Evolutionary conservation across 1,140 invertebrate species (phyloP).

Genomic region (Ostrea edulis): DNA sequence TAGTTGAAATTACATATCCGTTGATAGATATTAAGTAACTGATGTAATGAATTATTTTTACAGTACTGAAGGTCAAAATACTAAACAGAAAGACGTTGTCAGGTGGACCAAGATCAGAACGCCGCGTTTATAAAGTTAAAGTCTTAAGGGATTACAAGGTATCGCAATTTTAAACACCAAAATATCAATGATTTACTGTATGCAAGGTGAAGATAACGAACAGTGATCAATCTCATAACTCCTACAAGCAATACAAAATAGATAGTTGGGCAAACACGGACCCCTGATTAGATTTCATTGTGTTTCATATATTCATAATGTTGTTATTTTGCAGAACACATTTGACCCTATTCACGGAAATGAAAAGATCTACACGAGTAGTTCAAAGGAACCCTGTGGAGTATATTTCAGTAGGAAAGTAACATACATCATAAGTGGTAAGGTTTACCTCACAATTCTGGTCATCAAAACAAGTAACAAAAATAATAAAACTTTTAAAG

Average conservation of each 20-base stretch:
- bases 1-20: too few species aligned
- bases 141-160: background rate
- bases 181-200: background rate
- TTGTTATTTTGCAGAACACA: background rate
- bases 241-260: too few species aligned
- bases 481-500: background rate
- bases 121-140: background rate
- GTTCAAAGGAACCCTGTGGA: background rate
- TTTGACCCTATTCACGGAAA: constrained; percentile 1
- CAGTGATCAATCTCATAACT: too few species aligned
- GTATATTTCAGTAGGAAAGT: constrained; percentile 13
- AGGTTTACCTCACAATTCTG: too few species aligned
- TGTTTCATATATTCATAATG: background rate
- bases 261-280: too few species aligned
- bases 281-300: too few species aligned
- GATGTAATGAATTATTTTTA: background rate
- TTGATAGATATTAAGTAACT: too few species aligned
- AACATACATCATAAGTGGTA: constrained; percentile 24
- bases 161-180: background rate
- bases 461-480: too few species aligned
- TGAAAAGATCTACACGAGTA: background rate
- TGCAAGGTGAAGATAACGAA: background rate
- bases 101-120: background rate
- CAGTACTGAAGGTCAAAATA: background rate
- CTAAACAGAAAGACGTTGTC: background rate